Evolutionary conservation across 2,888 invertebrate species (phyloP).

Genomic region (Drosophila heteroneura): DNA sequence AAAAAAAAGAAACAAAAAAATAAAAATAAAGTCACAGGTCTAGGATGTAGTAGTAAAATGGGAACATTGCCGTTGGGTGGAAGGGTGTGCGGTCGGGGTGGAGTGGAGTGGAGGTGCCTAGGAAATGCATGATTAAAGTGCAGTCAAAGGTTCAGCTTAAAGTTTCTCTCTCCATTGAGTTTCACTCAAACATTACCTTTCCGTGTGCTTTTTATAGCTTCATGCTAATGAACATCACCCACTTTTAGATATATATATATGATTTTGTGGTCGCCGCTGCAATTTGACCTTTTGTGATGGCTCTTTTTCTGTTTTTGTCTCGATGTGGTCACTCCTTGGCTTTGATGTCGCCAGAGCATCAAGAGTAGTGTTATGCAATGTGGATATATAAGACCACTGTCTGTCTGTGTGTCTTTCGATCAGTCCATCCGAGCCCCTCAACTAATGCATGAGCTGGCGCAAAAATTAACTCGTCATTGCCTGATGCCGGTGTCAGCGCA

Average conservation of each 20-base stretch:
- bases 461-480: conserved; percentile 80
- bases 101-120: conserved; percentile 5
- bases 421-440: conserved; percentile 11
- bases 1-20: conserved; percentile 36
- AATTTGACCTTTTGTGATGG: conserved; percentile 60
- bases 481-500: conserved; percentile 53
- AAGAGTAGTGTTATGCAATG: conserved; percentile 68
- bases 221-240: conserved; percentile 81
- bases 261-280: conserved; percentile 32
- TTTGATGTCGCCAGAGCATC: conserved; percentile 72
- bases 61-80: conserved; percentile 20
- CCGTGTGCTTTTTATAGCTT: conserved; percentile 68
- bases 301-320: conserved; percentile 16
- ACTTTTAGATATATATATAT: conserved; percentile 51
- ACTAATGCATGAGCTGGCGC: conserved; percentile 77
- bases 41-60: conserved; percentile 44
- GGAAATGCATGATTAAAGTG: conserved; percentile 62
- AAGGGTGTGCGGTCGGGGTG: not conserved
- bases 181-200: conserved; percentile 43
- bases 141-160: conserved; percentile 56
- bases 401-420: conserved; percentile 24
- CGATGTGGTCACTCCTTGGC: conserved; percentile 77
- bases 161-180: conserved; percentile 49
- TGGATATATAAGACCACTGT: conserved; percentile 17
- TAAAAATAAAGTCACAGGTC: conserved; percentile 58